Conservation (phyloP, 2,797 vertebrate species). For the Rhynchotus rufescens region DNA sequence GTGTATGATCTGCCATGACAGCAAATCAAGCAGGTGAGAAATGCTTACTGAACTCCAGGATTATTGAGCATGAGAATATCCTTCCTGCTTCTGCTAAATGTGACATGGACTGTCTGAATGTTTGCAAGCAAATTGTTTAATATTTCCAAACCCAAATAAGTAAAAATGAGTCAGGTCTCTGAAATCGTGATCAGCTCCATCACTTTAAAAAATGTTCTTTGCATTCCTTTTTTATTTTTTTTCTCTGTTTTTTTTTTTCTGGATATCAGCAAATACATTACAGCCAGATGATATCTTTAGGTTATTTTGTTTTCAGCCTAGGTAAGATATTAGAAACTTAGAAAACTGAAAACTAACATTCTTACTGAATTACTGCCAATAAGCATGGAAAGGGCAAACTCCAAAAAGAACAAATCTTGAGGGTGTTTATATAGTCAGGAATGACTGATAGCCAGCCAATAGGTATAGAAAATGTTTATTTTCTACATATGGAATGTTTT, state of each 20-base stretch:
- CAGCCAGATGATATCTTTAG: background rate
- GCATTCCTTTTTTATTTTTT: background rate
- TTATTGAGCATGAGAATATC: background rate
- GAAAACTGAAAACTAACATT: background rate
- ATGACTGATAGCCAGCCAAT: background rate
- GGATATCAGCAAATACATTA: background rate
- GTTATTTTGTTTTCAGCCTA: background rate
- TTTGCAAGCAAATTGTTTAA: background rate
- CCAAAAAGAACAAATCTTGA: background rate
- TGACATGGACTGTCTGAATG: background rate
- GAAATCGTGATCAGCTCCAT: background rate
- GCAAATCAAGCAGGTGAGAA: constrained; percentile 4
- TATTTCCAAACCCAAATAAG: background rate
- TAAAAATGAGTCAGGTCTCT: background rate
- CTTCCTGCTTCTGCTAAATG: background rate
- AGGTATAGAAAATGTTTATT: background rate
- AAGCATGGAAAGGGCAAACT: background rate
- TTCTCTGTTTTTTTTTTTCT: background rate
- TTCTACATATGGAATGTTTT: too few species aligned
- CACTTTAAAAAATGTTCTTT: background rate
- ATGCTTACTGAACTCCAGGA: constrained; percentile 2
- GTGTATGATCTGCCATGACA: background rate
- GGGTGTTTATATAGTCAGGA: background rate
- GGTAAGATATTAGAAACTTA: background rate
- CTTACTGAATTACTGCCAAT: background rate